A percentile compares a stretch with the other conserved stretches of the same genome.
Evolutionary conservation across 2,113 vertebrate genomes (phyloP).

Genomic region (Entelurus aequoreus): DNA sequence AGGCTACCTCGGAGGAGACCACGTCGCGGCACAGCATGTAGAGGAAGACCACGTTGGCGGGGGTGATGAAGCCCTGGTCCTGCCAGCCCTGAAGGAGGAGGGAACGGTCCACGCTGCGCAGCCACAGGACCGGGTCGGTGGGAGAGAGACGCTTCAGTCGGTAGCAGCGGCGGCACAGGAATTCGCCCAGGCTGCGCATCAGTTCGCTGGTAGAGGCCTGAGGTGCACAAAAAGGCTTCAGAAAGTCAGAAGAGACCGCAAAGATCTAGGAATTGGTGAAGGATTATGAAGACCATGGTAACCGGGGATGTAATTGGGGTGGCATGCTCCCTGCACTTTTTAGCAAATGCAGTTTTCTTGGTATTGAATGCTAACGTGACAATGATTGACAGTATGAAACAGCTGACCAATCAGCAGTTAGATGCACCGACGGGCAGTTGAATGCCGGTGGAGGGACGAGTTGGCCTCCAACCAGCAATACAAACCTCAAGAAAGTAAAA

Average conservation of each 20-base stretch:
- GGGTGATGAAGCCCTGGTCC: constrained; percentile 75
- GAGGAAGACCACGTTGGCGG: constrained; percentile 75
- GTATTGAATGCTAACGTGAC: too few relatives aligned
- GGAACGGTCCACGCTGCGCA: constrained; percentile 70
- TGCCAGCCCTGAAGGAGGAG: constrained; percentile 74
- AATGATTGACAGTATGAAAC: too few relatives aligned
- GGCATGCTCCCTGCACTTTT: too few relatives aligned
- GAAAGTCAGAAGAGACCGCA: background rate
- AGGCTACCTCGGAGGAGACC: constrained; percentile 68
- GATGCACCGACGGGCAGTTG: too few relatives aligned
- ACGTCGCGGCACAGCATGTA: constrained; percentile 75
- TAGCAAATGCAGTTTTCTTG: too few relatives aligned
- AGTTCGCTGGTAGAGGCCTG: constrained; percentile 74
- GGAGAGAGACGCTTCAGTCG: constrained; percentile 70
- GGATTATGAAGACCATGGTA: too few relatives aligned
- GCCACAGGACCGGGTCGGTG: constrained; percentile 69
- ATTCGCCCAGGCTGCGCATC: constrained; percentile 71
- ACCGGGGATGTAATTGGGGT: too few relatives aligned
- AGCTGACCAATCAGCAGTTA: too few relatives aligned
- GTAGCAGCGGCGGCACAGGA: constrained; percentile 73
- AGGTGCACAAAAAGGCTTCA: background rate
- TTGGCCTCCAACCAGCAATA: too few relatives aligned
- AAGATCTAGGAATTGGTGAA: background rate
- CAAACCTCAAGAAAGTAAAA: too few relatives aligned
- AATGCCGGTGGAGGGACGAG: too few relatives aligned